phyloP scores from a whole-genome alignment of 2,888 invertebrate species.

The Acleris emargana region DNA sequence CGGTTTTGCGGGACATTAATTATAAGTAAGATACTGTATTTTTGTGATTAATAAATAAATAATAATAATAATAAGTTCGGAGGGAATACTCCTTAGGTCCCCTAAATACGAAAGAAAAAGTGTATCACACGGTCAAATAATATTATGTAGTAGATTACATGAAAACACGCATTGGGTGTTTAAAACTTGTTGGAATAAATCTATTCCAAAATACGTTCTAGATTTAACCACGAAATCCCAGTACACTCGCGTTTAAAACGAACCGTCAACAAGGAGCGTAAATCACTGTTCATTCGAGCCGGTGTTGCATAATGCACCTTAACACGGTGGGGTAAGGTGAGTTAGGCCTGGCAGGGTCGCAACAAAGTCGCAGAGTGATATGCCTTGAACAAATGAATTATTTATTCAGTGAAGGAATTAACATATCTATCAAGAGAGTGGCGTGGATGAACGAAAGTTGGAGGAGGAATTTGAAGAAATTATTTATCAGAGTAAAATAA shows the following conservation, averaged over 20 bases:
- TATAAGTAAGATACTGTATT: too few relatives aligned
- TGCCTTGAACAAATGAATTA: slow-evolving; percentile 77
- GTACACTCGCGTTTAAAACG: slow-evolving; percentile 35
- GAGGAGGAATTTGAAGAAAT: slow-evolving; percentile 31
- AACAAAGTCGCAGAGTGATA: slow-evolving; percentile 71
- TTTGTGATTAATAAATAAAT: too few relatives aligned
- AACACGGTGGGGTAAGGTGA: slow-evolving; percentile 45
- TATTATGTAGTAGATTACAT: too few relatives aligned
- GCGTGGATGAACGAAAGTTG: slow-evolving; percentile 36
- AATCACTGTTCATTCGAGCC: slow-evolving; percentile 33
- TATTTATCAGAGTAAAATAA: too few relatives aligned
- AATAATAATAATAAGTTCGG: too few relatives aligned
- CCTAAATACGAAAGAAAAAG: too few relatives aligned
- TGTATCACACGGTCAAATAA: too few relatives aligned
- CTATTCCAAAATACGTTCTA: slow-evolving; percentile 17
- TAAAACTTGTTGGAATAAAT: neutral
- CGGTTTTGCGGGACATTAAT: too few relatives aligned
- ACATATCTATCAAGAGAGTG: slow-evolving; percentile 78
- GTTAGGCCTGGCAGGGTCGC: slow-evolving; percentile 38
- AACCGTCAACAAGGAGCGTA: slow-evolving; percentile 38
- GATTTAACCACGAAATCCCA: slow-evolving; percentile 37
- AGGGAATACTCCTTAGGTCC: too few relatives aligned
- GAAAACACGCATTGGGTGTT: too few relatives aligned
- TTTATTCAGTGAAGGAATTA: slow-evolving; percentile 80
- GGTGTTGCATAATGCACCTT: slow-evolving; percentile 44